Base-by-base conservation (phyloP, 2,888 invertebrate species). In the Macaria notata region DNA sequence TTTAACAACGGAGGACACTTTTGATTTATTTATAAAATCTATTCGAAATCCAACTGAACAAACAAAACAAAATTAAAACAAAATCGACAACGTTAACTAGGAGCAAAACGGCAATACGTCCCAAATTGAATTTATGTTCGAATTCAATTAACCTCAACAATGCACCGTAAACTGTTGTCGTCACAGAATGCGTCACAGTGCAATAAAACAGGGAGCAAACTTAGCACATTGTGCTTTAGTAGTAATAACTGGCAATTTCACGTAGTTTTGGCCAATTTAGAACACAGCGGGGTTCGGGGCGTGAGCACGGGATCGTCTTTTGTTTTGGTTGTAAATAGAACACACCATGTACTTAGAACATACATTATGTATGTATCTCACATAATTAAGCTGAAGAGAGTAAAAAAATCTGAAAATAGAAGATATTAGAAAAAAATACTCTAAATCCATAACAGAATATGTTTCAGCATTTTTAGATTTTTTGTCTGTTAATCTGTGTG, bases 241-340 rank as follows among this genome's bases (percentile, higher is more conserved):
- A 58, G 49, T 54, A 54, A 47, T 58, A 58, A 43, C 38, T 49
- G 38, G 5, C 58, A 46, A 54, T 58, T 58, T 58, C 43, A 30
- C 58, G 58, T 39, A 47, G 54, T 58, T 54, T 41, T 48, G 46
- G 31, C 50, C 54, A 58, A 58, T 54, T 54, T 58, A 30, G 58
- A 58, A 29, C 53, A 19, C 58, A 58, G 58, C 54, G 39, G 54
- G 54, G 46, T 38, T 44, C 38, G 9, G 58, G 49, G 54, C 38
- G 49, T 42, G 49, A 39, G n/a, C n/a, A 41, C 9, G 7, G 33
- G 33, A 4, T 52, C 5, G 3, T 44, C 9, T 9, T 46, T 53
- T 46, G n/a, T 46, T 31, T n/a, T 49, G 46, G 45, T 31, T 36
- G 43, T 41, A 36, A 36, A 31, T 31, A 31, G n/a, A 45, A 31